Base-by-base conservation (phyloP, 2,888 invertebrate genomes). In the Diaphora mendica region DNA sequence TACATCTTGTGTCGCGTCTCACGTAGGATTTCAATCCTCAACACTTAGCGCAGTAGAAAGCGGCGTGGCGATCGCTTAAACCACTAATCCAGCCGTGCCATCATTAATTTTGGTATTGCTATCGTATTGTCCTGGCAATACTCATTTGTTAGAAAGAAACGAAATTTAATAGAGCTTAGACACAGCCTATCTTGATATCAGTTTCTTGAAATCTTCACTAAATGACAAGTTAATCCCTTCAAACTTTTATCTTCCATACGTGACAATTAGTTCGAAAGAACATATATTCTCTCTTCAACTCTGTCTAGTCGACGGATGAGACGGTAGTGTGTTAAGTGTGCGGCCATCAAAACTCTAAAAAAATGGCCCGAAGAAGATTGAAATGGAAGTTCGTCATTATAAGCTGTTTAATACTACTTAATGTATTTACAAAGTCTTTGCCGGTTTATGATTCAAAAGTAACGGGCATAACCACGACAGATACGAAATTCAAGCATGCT, bases 351-450 rank as follows among this genome's bases (percentile, higher is more conserved):
- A 73, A 66, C 23, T 62, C 48, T 62, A 42, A 44, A 64, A 76
- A 92, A 91, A 94, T 94, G 94, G 91, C 82, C 81, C 85, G 91
- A 88, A 87, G 83, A 69, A 91, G 88, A 80, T 85, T 85, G 64
- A 91, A 91, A 82, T 92, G 92, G 90, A 89, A 88, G 79, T 86
- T 87, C 35, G 73, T 85, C 71, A 78, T 91, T 39, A 79, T 90
- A 73, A 77, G 82, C 9, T 87, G 79, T 75, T 80, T 89, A 72
- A 71, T 89, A 66, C 48, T 89, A 70, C 77, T 90, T 42, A 89
- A 87, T 73, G 88, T 88, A 78, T 86, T 86, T 51, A 85, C 84
- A 30, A 88, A 88, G 80, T 89, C 90, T 2, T 82, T 92, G 23
- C 92, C 93, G 0, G 85, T 90, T 55, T 70, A 67, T 42, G 77